Evolutionary conservation across 1,140 invertebrate species (phyloP), one percentile per base, ranked within the genome.

Genomic region (Zaprionus ornatus): DNA sequence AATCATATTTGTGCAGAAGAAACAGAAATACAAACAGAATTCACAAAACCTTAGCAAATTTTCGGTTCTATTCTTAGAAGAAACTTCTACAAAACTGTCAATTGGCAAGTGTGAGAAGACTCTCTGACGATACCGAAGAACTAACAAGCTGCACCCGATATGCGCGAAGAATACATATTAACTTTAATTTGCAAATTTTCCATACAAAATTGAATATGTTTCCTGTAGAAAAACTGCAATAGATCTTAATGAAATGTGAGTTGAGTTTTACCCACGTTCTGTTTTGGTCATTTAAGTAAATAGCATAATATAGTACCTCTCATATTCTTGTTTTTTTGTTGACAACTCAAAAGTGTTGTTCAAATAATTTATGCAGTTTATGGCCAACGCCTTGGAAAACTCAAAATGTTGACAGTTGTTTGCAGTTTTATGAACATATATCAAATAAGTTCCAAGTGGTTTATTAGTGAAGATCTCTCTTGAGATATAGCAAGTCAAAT

Each of bases 381-480:
- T 64, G 32, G 48, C 27, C 61, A 71, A 65, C 69, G 40, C 61
- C 61, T 63, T 65, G 61, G 6, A 27, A 56, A 50, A 50, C n/a
- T 48, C 37, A 29, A 61, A 21, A n/a, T 63, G 25, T 66, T 56
- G 19, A 66, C 64, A 57, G 5, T 45, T 54, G 19, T 50, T 12
- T 50, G 19, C 64, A 57, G 12, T 56, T 54, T 32, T 50, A 23
- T 50, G 1, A n/a, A 45, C 19, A 21, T 50, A 13, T 50, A 21
- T 50, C 19, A 50, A 50, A n/a, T 17, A n/a, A 17, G n/a, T 17
- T 17, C n/a, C 40, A 45, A 17, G 40, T 17, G 40, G n/a, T 45
- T 45, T 45, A 45, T 17, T 45, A 17, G n/a, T 3, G n/a, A 45
- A 45, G 40, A 23, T 13, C 45, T 12, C 45, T 23, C 19, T 12